Base-by-base conservation (phyloP, 2,888 invertebrate species). In the Drosophila trichaetosa region DNA sequence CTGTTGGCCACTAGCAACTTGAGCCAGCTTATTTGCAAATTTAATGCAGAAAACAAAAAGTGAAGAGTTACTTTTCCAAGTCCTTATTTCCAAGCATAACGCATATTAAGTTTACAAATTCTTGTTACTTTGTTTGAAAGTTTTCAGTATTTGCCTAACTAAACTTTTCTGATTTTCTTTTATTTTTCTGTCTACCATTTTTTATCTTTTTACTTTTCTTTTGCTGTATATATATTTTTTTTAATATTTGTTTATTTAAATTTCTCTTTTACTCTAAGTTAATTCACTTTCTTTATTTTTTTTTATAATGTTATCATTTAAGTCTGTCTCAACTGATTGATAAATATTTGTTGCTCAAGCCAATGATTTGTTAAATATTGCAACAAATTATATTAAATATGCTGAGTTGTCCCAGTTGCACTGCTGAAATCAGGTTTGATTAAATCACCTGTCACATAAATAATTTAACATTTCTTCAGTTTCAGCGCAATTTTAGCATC, bases 401-500 rank as follows among this genome's bases (percentile, higher is more conserved):
- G 36, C 31, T 8, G 48, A 13, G 21, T 34, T 40, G n/a, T 11
- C 29, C 1, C 36, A 11, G 29, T 13, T 16, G 36, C 34, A 4
- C 13, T 40, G 21, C 5, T 46, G 10, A 18, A 27, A n/a, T 33
- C 38, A 53, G 46, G 24, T 27, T 60, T 74, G 42, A 67, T 74
- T 48, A 60, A 53, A 54, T 69, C 76, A 59, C 21, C 63, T 46
- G 73, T 34, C 58, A 31, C 40, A 46, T 40, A 59, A 59, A 46
- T 63, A 36, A 76, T 63, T 63, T 27, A 53, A 59, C 53, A 49
- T 63, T 46, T 68, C 58, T 34, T 21, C 62, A 33, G 33, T 24
- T 24, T 46, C 46, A 1, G 24, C 8, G 16, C 21, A 16, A 16
- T 46, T 46, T 46, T 1, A 3, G 4, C 4, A 10, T 11, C 10